Conservation (phyloP, 1,140 invertebrate genomes). For the Bradysia coprophila region DNA sequence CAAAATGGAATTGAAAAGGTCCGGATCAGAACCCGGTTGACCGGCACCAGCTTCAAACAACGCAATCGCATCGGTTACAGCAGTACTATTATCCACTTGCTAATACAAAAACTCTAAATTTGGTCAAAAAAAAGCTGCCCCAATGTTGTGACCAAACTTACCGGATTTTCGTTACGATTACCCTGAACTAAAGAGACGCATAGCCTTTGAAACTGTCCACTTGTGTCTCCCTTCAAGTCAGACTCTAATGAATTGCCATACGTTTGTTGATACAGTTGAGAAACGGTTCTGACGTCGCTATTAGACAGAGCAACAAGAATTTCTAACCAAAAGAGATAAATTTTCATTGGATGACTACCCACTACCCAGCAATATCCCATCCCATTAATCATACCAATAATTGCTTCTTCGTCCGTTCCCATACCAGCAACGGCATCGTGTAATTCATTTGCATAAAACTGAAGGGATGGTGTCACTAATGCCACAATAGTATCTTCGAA, state of each 20-base stretch:
- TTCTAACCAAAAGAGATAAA: too few species aligned
- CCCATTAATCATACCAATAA: too few species aligned
- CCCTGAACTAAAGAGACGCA: constrained; percentile 68
- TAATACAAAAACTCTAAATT: constrained; percentile 4
- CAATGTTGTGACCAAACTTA: too few species aligned
- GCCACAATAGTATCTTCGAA: constrained; percentile 75
- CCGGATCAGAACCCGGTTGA: constrained; percentile 75
- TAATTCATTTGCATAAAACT: constrained; percentile 81
- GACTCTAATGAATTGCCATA: constrained; percentile 70
- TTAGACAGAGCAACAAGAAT: constrained; percentile 82
- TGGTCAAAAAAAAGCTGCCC: constrained; percentile 2
- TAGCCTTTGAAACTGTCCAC: constrained; percentile 76
- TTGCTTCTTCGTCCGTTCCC: constrained; percentile 74
- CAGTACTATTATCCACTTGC: constrained; percentile 42
- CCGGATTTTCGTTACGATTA: constrained; percentile 61
- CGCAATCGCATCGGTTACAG: constrained; percentile 48
- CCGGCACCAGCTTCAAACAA: constrained; percentile 54
- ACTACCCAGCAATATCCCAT: too few species aligned
- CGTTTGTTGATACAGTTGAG: constrained; percentile 73
- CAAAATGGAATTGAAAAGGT: constrained; percentile 64
- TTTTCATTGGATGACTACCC: too few species aligned
- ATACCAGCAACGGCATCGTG: constrained; percentile 70
- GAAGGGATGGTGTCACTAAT: constrained; percentile 68
- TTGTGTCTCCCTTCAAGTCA: constrained; percentile 83
- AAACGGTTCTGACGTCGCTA: constrained; percentile 69